These are phyloP conservation scores for Callaeas wilsoni DNA, from an alignment of 2,113 vertebrate species.

Conservation along the genomic window DNA sequence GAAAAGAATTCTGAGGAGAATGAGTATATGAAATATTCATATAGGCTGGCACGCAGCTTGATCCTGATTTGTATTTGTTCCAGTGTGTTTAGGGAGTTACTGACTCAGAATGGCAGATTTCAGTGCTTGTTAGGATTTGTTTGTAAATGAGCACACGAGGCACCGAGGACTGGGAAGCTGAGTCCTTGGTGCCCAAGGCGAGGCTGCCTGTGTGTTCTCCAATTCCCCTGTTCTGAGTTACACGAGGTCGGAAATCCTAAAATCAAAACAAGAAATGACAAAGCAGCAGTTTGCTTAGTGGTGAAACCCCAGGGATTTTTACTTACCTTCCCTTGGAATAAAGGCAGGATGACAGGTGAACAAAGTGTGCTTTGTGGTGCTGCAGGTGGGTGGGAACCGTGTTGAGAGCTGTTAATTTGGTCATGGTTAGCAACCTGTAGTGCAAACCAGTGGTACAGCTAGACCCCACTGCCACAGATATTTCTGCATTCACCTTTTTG, in stretches of 20 bases:
- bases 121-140: not conserved
- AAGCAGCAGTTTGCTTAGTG: not conserved
- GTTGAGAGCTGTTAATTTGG: not conserved
- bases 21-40: not conserved
- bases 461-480: not conserved
- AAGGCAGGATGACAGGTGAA: not conserved
- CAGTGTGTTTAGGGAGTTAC: not conserved
- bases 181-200: not conserved
- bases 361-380: not conserved
- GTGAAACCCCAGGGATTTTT: not conserved
- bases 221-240: not conserved
- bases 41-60: not conserved
- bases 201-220: not conserved
- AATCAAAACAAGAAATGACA: not conserved
- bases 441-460: not conserved
- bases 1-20: not conserved
- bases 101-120: not conserved
- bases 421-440: not conserved
- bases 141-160: not conserved
- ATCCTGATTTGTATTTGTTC: not conserved
- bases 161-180: not conserved
- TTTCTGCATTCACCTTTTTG: not conserved
- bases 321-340: not conserved
- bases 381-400: not conserved
- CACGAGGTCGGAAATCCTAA: not conserved